These are phyloP conservation scores for Lamellibrachia luymesi DNA, from an alignment of 1,140 invertebrate species.

Conservation along the genomic window DNA sequence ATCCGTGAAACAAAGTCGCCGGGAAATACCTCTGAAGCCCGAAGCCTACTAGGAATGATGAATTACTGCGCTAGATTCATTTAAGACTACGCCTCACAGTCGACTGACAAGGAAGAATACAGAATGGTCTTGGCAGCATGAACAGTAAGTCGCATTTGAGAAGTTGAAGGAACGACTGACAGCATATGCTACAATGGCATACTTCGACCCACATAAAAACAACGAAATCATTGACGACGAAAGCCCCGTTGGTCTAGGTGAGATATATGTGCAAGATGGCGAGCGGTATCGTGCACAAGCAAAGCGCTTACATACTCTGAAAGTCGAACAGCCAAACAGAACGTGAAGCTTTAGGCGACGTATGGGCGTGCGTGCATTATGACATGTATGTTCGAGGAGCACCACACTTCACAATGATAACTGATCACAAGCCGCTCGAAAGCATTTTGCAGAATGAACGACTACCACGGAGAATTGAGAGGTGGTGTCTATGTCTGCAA, in stretches of 20 bases:
- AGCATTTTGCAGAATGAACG: slow-evolving; percentile 34
- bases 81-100: no score
- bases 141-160: slow-evolving; percentile 29
- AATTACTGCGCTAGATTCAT: no score
- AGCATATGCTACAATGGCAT: slow-evolving; percentile 33
- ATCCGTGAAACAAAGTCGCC: slow-evolving; percentile 21
- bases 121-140: not conserved
- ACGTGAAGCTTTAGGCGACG: slow-evolving; percentile 57
- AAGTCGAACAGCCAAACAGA: slow-evolving; percentile 57
- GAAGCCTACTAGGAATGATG: no score
- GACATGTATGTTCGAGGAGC: slow-evolving; percentile 47
- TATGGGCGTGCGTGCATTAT: slow-evolving; percentile 56
- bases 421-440: slow-evolving; percentile 52
- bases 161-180: slow-evolving; percentile 32
- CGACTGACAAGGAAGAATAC: no score
- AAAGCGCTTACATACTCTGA: slow-evolving; percentile 52
- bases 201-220: slow-evolving; percentile 32
- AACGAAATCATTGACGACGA: slow-evolving; percentile 30
- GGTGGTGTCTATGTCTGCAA: slow-evolving; percentile 14
- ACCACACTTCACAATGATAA: slow-evolving; percentile 30
- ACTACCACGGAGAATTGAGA: not conserved
- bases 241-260: slow-evolving; percentile 48
- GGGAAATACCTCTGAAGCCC: slow-evolving; percentile 19
- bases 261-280: slow-evolving; percentile 55
- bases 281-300: slow-evolving; percentile 56